A percentile compares a stretch with the other conserved stretches of the same genome.
Conservation (phyloP, 2,797 vertebrate genomes). For the Neomorphus geoffroyi region DNA sequence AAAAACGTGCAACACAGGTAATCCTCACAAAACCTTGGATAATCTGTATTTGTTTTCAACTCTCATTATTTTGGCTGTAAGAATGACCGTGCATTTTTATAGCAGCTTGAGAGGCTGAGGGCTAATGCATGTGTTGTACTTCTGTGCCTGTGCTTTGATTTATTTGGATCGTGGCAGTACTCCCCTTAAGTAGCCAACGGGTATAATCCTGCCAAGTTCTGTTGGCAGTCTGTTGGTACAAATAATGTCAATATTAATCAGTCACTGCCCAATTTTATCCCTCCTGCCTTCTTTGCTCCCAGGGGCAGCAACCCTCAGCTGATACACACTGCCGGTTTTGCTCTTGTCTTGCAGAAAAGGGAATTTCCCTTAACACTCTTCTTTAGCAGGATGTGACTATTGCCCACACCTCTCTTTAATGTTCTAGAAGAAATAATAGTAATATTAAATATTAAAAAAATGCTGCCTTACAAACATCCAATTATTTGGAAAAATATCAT, state of each 20-base stretch:
- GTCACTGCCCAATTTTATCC: not conserved
- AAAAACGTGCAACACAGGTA: not conserved
- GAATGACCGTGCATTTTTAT: not conserved
- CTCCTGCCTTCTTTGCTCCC: not conserved
- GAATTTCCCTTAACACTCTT: not conserved
- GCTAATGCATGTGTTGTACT: not conserved
- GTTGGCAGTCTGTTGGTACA: not conserved
- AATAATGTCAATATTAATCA: constrained; percentile 20
- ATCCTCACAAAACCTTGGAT: not conserved
- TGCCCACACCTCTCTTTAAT: not conserved
- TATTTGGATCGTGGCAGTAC: not conserved
- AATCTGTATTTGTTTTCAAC: not conserved
- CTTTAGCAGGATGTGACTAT: not conserved
- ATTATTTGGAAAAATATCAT: constrained; percentile 3
- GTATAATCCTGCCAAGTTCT: constrained; percentile 32
- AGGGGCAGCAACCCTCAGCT: not conserved
- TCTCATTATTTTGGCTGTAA: not conserved
- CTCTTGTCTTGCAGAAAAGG: not conserved
- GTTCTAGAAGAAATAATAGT: not conserved
- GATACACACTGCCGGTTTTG: not conserved
- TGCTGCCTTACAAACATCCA: not conserved
- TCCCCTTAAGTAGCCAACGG: not conserved
- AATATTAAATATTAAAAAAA: not conserved
- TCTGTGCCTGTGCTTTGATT: not conserved
- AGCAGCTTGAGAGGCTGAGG: not conserved